Evolutionary conservation across 1,140 invertebrate genomes (phyloP).

Genomic region (Drosophila seguyi): DNA sequence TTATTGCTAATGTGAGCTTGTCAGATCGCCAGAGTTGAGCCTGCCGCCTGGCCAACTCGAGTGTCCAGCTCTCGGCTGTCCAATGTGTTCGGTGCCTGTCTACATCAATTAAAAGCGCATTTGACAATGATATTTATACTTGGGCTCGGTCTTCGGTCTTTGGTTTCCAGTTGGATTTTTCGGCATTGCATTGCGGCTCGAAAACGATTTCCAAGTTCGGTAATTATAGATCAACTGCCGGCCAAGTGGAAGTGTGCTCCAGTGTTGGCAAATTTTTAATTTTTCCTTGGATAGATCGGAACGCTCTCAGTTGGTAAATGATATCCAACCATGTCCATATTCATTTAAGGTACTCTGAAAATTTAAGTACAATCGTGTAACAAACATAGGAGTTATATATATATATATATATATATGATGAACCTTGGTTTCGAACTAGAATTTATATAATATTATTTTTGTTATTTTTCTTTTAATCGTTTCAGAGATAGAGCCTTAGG

Average conservation of each 20-base stretch:
- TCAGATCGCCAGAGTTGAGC: conserved; percentile 48
- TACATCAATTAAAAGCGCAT: conserved; percentile 82
- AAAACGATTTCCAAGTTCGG: conserved; percentile 27
- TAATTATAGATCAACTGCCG: conserved; percentile 33
- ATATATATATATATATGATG: no score
- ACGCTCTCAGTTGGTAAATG: not conserved
- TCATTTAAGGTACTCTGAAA: not conserved
- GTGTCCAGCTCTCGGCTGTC: conserved; percentile 75
- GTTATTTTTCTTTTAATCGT: not conserved
- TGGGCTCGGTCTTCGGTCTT: conserved; percentile 32
- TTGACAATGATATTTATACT: conserved; percentile 81
- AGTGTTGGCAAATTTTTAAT: conserved; percentile 8
- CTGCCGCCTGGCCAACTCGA: conserved; percentile 44
- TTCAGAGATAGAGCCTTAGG: not conserved
- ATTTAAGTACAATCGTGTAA: not conserved
- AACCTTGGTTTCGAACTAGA: not conserved
- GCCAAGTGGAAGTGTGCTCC: conserved; percentile 13
- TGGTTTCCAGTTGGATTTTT: not conserved
- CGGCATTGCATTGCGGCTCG: conserved; percentile 1
- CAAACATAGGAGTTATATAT: no score
- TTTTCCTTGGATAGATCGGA: not conserved
- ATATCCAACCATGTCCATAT: not conserved
- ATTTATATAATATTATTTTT: not conserved
- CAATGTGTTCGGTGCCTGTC: conserved; percentile 77
- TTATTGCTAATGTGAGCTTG: conserved; percentile 82